Evolutionary conservation across 2,888 invertebrate species (phyloP).

Genomic region (Zhuqinia jingwanae): DNA sequence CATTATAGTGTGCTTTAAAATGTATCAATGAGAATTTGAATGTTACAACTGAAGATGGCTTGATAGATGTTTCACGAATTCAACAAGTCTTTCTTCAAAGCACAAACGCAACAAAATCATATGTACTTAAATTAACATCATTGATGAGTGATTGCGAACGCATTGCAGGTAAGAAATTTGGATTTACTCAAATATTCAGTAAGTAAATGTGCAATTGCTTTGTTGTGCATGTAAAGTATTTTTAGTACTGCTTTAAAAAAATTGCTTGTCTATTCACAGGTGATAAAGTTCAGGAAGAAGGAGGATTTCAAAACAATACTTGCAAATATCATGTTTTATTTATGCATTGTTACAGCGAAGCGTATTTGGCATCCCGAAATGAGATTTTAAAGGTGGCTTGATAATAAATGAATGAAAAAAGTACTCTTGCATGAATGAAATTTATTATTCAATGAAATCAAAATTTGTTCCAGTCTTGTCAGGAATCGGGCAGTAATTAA

Average conservation of each 20-base stretch:
- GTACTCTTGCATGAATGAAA: neutral
- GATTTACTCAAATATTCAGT: neutral
- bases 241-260: slow-evolving; percentile 1
- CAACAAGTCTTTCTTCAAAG: neutral
- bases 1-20: slow-evolving; percentile 58
- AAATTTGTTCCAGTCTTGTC: neutral
- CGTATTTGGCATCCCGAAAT: slow-evolving; percentile 18
- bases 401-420: neutral
- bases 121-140: slow-evolving; percentile 38
- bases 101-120: slow-evolving; percentile 30
- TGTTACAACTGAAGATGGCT: slow-evolving; percentile 50
- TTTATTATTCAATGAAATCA: neutral
- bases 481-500: neutral
- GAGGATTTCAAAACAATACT: slow-evolving; percentile 48
- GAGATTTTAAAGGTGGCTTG: slow-evolving; percentile 51
- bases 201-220: neutral
- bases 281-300: slow-evolving; percentile 24
- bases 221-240: neutral
- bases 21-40: slow-evolving; percentile 64
- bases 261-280: neutral
- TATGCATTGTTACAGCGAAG: slow-evolving; percentile 69
- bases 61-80: slow-evolving; percentile 42
- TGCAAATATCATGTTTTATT: slow-evolving; percentile 72
- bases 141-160: slow-evolving; percentile 49
- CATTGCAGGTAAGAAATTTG: slow-evolving; percentile 50